Evolutionary conservation across 2,797 vertebrate genomes (phyloP).

Genomic region (Thamnophis elegans): DNA sequence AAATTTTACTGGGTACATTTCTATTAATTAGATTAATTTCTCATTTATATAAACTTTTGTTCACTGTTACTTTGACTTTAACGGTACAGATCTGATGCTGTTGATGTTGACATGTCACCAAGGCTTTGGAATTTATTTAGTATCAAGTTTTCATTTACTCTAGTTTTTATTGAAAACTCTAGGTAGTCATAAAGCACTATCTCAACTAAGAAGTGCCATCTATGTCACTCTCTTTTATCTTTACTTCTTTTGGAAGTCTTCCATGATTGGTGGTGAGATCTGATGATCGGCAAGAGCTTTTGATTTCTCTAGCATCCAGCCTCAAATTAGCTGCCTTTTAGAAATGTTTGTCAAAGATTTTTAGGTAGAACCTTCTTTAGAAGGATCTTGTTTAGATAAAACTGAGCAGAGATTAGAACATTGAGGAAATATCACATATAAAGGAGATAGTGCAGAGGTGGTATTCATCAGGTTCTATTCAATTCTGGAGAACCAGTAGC

Average conservation of each 20-base stretch:
- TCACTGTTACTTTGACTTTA: not conserved
- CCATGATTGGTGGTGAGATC: not conserved
- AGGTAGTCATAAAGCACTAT: not conserved
- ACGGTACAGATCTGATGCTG: not conserved
- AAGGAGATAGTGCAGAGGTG: too few species aligned
- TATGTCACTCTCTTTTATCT: not conserved
- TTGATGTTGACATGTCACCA: not conserved
- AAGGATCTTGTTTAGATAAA: not conserved
- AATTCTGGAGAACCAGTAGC: too few species aligned
- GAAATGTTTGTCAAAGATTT: not conserved
- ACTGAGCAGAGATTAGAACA: not conserved
- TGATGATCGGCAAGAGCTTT: not conserved
- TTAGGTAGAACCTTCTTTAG: not conserved
- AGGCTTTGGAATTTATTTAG: not conserved
- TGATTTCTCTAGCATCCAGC: not conserved
- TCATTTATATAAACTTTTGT: not conserved
- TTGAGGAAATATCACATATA: not conserved
- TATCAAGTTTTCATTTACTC: not conserved
- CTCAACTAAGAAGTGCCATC: not conserved
- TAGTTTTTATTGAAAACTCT: slow-evolving; percentile 1
- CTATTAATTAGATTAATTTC: not conserved
- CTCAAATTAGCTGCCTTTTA: not conserved
- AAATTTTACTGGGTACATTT: not conserved
- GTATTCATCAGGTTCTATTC: too few species aligned
- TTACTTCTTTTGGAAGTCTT: slow-evolving; percentile 14